Evolutionary conservation across 1,140 invertebrate genomes (phyloP).

Genomic region (Diachasmimorpha longicaudata): DNA sequence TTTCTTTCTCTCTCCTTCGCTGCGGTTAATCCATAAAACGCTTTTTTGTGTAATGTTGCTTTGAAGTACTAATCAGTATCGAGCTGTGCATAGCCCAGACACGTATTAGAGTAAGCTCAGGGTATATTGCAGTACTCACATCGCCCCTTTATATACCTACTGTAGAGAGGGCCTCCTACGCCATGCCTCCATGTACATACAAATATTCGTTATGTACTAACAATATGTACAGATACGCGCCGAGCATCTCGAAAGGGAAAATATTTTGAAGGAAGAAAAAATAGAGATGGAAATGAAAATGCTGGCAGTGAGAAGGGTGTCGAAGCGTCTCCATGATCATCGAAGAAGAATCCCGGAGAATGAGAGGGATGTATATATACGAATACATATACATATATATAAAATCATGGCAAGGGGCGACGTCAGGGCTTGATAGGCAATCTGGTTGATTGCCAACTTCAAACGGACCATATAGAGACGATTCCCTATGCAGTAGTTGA

Average conservation of each 20-base stretch:
- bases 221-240: not conserved
- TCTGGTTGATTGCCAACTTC: constrained; percentile 62
- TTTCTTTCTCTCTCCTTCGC: not conserved
- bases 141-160: not conserved
- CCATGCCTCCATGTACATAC: not conserved
- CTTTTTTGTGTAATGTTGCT: constrained; percentile 34
- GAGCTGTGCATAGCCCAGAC: constrained; percentile 34
- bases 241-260: not conserved
- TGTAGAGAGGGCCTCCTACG: not conserved
- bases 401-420: not conserved
- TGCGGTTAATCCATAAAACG: constrained; percentile 33
- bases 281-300: constrained; percentile 23
- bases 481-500: no score
- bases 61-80: constrained; percentile 61
- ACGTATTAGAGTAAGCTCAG: constrained; percentile 33
- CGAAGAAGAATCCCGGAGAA: constrained; percentile 9
- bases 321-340: constrained; percentile 2
- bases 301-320: constrained; percentile 15
- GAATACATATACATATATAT: not conserved
- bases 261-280: constrained; percentile 8
- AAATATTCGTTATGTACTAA: not conserved
- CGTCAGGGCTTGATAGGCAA: constrained; percentile 57
- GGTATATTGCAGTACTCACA: not conserved
- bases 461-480: constrained; percentile 40
- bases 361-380: not conserved